Percentiles rank a stretch among this genome's conserved stretches.
phyloP scores from a whole-genome alignment of 2,113 vertebrate genomes.

The Salvelinus alpinus region DNA sequence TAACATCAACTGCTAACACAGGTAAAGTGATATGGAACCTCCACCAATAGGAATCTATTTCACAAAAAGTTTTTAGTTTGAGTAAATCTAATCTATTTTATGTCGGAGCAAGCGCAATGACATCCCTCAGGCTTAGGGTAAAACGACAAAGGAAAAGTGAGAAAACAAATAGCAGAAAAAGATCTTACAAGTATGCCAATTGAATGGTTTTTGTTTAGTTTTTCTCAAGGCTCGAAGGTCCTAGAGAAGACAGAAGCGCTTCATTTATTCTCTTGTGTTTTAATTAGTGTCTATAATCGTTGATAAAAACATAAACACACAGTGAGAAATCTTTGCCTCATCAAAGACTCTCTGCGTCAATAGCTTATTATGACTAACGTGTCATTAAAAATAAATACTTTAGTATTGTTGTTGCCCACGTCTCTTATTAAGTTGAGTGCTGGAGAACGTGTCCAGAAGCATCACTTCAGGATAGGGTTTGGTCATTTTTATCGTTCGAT shows the following conservation, averaged over 20 bases:
- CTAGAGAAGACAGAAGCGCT: constrained; percentile 2
- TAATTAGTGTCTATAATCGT: constrained; percentile 24
- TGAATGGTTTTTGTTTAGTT: constrained; percentile 2
- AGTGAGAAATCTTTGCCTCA: constrained; percentile 17
- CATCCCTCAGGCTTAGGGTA: not conserved
- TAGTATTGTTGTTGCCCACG: not conserved
- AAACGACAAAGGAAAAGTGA: not conserved
- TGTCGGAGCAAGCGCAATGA: not conserved
- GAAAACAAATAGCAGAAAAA: not conserved
- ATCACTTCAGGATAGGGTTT: not conserved
- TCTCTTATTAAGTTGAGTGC: constrained; percentile 2
- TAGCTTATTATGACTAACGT: constrained; percentile 16
- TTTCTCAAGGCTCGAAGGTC: not conserved
- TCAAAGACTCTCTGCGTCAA: constrained; percentile 18
- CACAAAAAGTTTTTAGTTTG: not conserved
- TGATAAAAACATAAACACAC: constrained; percentile 18
- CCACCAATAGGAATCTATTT: not conserved
- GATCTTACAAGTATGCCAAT: not conserved
- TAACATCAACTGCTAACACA: no score
- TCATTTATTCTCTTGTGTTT: constrained; percentile 13
- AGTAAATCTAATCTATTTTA: not conserved
- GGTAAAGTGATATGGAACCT: not conserved
- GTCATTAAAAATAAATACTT: constrained; percentile 23
- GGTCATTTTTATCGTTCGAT: not conserved
- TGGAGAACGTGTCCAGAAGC: constrained; percentile 1